A percentile compares a stretch with the other conserved stretches of the same genome.
Evolutionary conservation across 2,888 invertebrate genomes (phyloP).

Genomic region (Tethea ocularis): DNA sequence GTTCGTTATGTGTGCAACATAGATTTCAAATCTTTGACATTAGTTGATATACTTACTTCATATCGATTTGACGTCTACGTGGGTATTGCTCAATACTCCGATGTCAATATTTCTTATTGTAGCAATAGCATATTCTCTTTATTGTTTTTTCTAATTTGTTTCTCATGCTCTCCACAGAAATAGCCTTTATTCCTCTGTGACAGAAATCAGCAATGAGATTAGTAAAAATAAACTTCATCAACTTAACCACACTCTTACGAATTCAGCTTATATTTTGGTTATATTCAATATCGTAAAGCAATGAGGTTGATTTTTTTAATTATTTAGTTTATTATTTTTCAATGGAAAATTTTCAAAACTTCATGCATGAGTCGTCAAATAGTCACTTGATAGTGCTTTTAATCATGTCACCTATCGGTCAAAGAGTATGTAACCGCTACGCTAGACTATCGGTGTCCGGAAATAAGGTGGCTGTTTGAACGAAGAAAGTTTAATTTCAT

Average conservation of each 20-base stretch:
- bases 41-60: conserved; percentile 38
- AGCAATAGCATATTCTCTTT: background rate
- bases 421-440: conserved; percentile 14
- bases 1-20: conserved; percentile 64
- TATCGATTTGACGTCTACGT: conserved; percentile 9
- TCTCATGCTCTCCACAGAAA: background rate
- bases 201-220: background rate
- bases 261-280: too few species aligned
- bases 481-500: conserved; percentile 24
- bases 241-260: background rate
- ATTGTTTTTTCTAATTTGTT: background rate
- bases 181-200: too few species aligned
- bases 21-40: conserved; percentile 66
- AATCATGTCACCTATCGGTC: conserved; percentile 9
- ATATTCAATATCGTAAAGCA: too few species aligned
- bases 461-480: conserved; percentile 15
- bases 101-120: conserved; percentile 4
- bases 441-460: too few species aligned
- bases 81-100: conserved; percentile 1
- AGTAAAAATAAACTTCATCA: background rate
- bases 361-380: conserved; percentile 6
- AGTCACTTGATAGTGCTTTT: conserved; percentile 27
- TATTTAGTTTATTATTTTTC: too few species aligned
- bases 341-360: too few species aligned
- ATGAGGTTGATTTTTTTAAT: too few species aligned